Base-by-base conservation (phyloP, 2,888 invertebrate genomes). In the Heliconius aoede region DNA sequence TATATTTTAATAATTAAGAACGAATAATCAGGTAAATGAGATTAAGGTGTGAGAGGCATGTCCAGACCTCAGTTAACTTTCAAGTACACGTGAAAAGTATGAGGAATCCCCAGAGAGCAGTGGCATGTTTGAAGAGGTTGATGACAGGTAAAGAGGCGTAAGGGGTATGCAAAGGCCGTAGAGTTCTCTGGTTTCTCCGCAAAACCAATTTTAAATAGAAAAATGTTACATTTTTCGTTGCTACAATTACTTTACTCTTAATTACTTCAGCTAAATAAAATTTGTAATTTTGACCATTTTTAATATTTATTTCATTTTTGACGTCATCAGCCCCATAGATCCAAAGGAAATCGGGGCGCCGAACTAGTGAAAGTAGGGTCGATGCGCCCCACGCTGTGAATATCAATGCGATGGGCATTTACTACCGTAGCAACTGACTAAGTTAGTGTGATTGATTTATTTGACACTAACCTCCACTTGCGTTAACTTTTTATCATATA, bases 311-410 rank as follows among this genome's bases (percentile, higher is more conserved):
- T n/a, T 21, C 21, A 30, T 11, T 15, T 36, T 46, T 77, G 73
- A 77, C 75, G 67, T 77, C 76, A 77, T 78, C 68, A 82, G 83
- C 82, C 82, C 82, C 82, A 81, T 85, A 83, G 81, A 81, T 82
- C 80, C 84, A 86, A 85, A 85, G 85, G 85, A 86, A 85, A 81
- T 83, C 80, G 83, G 83, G 84, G 80, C 82, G 81, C 74, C 80
- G 80, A 77, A 80, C 81, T 77, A 83, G 86, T 82, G 86, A 86
- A 87, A 87, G 86, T 85, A 83, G 79, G 85, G 84, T 82, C 84
- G 82, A 79, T 78, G 84, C 80, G 82, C 82, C 82, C 80, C 81
- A 78, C 77, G 82, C 80, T 83, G 76, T 76, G 76, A 86, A 86
- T 86, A 84, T 85, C 85, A 86, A 86, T 85, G 83, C 81, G 83